phyloP scores from a whole-genome alignment of 1,140 invertebrate species.

The Brachystomella parvula region DNA sequence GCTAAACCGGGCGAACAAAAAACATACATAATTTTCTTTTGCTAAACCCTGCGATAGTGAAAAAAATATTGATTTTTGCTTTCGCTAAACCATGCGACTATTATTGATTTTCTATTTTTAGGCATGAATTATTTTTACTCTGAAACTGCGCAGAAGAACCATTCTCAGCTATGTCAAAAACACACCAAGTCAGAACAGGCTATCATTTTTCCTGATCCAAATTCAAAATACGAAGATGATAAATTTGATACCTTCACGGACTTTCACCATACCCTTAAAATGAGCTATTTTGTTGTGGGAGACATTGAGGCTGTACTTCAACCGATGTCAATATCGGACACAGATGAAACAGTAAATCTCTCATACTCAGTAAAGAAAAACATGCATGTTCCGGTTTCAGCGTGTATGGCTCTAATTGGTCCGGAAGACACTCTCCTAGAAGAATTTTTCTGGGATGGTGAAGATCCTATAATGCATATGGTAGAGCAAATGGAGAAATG shows the following conservation, averaged over 20 bases:
- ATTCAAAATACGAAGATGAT: background rate
- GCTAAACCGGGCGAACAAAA: too few relatives aligned
- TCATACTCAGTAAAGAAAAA: background rate
- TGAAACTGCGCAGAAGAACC: background rate
- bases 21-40: too few relatives aligned
- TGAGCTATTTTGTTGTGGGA: background rate
- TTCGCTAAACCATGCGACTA: too few relatives aligned
- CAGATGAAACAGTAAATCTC: too few relatives aligned
- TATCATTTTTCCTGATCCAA: background rate
- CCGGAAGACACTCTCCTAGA: background rate
- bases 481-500: background rate
- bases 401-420: background rate
- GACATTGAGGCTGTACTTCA: background rate
- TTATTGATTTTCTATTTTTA: slow-evolving; percentile 2
- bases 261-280: background rate
- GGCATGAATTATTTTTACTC: background rate
- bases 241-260: background rate
- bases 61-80: too few relatives aligned
- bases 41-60: too few relatives aligned
- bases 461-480: background rate
- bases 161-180: background rate
- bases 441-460: background rate
- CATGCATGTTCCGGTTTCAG: background rate
- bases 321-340: background rate
- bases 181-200: background rate